Base-by-base conservation (phyloP, 2,888 invertebrate genomes). In the Anodontia alba region DNA sequence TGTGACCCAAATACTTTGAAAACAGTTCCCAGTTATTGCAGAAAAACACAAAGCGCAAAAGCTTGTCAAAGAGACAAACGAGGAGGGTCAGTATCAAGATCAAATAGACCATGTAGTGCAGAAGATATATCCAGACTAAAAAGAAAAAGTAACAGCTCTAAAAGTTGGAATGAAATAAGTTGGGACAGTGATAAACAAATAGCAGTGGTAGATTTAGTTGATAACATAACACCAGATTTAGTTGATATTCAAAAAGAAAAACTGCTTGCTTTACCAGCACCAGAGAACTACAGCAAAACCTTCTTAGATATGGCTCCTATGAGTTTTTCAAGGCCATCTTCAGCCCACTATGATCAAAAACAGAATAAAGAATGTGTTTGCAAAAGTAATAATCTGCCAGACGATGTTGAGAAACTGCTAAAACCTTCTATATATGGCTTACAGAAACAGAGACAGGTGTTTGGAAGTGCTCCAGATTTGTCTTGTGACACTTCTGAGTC, bases 11-110 rank as follows among this genome's bases (percentile, higher is more conserved):
- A 26, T 54, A 74, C 80, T 3, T 74, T 77, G 20, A 80, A 71
- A 75, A 49, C 29, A 31, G 74, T 66, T 20, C 83, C 81, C 17
- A 81, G 69, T 26, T 79, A 79, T 51, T 70, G 67, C n/a, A 84
- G 83, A 51, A 83, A 84, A 73, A 83, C 87, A 23, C 88, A 87
- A 71, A 91, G 91, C 87, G 91, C 89, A 26, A 90, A 89, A 82
- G 89, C 87, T 31, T 81, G 87, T 78, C 46, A 51, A 54, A 81
- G 54, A 62, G 33, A n/a, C 31, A 38, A 12, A 38, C 38, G 7
- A 38, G 12, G 38, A 8, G 12, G 38, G 5, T 70, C 38, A 67
- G 66, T 29, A 31, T 15, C 42, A 23, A 78, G 77, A 67, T 26
- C 49, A 43, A 3, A 10, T 7, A 80, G 86, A 75, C 86, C 86